Evolutionary conservation across 2,113 vertebrate genomes (phyloP).

Genomic region (Apodemus speciosus): DNA sequence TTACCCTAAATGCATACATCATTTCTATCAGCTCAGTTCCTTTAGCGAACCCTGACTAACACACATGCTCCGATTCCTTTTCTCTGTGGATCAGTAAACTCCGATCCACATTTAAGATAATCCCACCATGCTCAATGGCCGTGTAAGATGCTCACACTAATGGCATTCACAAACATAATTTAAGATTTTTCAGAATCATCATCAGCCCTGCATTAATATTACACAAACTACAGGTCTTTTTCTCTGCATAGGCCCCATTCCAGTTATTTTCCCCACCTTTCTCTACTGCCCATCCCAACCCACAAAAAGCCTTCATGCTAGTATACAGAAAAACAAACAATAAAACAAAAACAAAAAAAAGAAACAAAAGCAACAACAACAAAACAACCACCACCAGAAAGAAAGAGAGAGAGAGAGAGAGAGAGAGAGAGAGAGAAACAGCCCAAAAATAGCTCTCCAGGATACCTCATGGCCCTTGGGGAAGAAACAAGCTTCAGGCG

Average conservation of each 20-base stretch:
- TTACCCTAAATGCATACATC: not conserved
- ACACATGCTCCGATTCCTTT: not conserved
- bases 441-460: not conserved
- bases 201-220: not conserved
- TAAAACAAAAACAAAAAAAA: not conserved
- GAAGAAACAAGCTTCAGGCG: slow-evolving; percentile 41
- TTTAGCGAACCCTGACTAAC: not conserved
- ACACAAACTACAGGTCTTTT: not conserved
- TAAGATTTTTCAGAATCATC: not conserved
- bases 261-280: not conserved
- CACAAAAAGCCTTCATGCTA: not conserved
- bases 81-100: not conserved
- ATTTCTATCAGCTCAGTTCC: not conserved
- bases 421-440: not conserved
- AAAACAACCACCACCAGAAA: no score
- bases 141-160: not conserved
- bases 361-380: not conserved
- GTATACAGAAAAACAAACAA: not conserved
- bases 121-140: not conserved
- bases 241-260: not conserved
- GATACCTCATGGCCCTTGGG: not conserved
- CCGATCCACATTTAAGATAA: not conserved
- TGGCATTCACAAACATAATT: not conserved
- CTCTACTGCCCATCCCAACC: not conserved
- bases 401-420: no score